Evolutionary conservation across 2,888 invertebrate genomes (phyloP).

Genomic region (Cynaeus angustus): DNA sequence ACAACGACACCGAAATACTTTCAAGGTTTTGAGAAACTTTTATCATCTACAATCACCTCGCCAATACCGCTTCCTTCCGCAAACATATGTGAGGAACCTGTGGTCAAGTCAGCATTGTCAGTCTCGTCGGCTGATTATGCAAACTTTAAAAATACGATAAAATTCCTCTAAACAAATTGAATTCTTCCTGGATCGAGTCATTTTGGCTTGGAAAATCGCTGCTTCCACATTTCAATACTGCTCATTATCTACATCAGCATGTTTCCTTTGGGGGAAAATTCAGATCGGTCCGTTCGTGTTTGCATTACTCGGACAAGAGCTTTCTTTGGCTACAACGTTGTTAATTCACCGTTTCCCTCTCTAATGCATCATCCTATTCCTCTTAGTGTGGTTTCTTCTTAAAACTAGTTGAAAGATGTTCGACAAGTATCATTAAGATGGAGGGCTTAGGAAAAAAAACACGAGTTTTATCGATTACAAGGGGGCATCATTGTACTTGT

Average conservation of each 20-base stretch:
- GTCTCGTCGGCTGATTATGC: no score
- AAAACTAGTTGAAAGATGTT: slow-evolving; percentile 40
- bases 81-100: slow-evolving; percentile 46
- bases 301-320: slow-evolving; percentile 25
- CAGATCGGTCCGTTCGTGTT: no score
- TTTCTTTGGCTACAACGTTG: slow-evolving; percentile 2
- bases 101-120: slow-evolving; percentile 56
- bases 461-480: slow-evolving; percentile 59
- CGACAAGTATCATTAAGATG: slow-evolving; percentile 55
- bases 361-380: slow-evolving; percentile 38
- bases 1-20: slow-evolving; percentile 56
- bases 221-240: no score
- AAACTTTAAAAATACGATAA: no score
- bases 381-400: slow-evolving; percentile 19
- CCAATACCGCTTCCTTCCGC: slow-evolving; percentile 58
- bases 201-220: no score
- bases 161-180: slow-evolving; percentile 18
- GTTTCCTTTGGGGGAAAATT: slow-evolving; percentile 18
- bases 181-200: no score
- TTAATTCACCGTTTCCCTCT: no score
- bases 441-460: slow-evolving; percentile 53
- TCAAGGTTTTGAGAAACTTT: slow-evolving; percentile 56
- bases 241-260: neutral
- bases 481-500: slow-evolving; percentile 59
- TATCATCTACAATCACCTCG: slow-evolving; percentile 53